Evolutionary conservation across 2,888 invertebrate species (phyloP).

Genomic region (Sarcophaga caerulescens): DNA sequence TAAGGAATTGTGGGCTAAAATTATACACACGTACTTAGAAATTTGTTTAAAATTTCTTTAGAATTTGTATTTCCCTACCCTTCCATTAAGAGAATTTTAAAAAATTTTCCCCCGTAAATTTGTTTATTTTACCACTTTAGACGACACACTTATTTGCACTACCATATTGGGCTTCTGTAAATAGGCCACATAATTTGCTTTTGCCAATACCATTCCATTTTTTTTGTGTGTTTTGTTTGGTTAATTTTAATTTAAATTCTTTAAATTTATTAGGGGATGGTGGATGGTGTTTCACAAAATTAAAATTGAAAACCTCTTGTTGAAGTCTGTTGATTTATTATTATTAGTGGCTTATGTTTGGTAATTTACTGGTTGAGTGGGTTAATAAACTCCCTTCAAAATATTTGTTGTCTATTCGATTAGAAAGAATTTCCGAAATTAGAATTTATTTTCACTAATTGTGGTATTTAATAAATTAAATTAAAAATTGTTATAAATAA

Average conservation of each 20-base stretch:
- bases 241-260: conserved; percentile 25
- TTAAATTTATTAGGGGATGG: not conserved
- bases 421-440: not conserved
- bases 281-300: not conserved
- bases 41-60: conserved; percentile 18
- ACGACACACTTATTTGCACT: not conserved
- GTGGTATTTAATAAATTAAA: not conserved
- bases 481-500: too few relatives aligned
- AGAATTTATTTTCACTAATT: not conserved
- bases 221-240: conserved; percentile 4
- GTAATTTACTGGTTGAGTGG: not conserved
- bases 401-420: not conserved
- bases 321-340: not conserved
- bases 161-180: not conserved
- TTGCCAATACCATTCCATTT: not conserved
- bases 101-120: not conserved
- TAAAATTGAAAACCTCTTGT: not conserved
- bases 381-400: not conserved
- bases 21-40: conserved; percentile 7
- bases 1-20: not conserved
- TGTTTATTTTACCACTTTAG: conserved; percentile 8
- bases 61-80: conserved; percentile 2
- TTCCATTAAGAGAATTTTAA: not conserved
- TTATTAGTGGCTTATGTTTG: not conserved
- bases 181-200: conserved; percentile 1